Percentiles rank a stretch among this genome's conserved stretches.
phyloP scores from a whole-genome alignment of 2,888 invertebrate genomes.

The Temnothorax unifasciatus region DNA sequence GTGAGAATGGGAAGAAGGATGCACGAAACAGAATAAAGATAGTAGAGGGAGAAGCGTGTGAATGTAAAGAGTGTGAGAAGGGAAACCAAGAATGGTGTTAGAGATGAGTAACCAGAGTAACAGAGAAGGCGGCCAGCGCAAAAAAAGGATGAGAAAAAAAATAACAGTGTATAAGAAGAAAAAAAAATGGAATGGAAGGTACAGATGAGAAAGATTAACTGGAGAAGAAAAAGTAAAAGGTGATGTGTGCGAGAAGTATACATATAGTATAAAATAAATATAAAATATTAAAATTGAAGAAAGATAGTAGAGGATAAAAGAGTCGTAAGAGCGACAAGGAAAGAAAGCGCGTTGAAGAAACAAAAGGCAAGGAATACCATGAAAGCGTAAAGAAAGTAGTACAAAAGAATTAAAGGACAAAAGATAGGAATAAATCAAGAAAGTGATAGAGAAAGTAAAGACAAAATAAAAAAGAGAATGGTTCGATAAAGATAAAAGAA shows the following conservation, averaged over 20 bases:
- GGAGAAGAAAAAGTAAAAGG: constrained; percentile 37
- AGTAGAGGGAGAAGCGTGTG: constrained; percentile 39
- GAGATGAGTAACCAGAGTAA: neutral
- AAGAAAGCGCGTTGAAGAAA: constrained; percentile 6
- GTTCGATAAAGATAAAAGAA: neutral
- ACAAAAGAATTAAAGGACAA: neutral
- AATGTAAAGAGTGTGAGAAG: constrained; percentile 40
- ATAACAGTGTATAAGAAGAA: neutral
- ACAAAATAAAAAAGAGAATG: neutral
- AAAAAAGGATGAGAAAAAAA: constrained; percentile 35
- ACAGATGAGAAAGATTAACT: neutral
- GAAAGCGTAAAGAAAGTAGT: neutral
- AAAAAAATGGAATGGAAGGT: constrained; percentile 15
- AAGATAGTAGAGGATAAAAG: neutral
- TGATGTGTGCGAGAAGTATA: constrained; percentile 35
- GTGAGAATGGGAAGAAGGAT: constrained; percentile 53
- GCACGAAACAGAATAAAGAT: constrained; percentile 23
- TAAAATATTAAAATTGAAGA: neutral
- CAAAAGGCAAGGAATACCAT: neutral
- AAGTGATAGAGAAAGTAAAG: neutral
- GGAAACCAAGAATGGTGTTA: constrained; percentile 21
- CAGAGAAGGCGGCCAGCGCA: constrained; percentile 3
- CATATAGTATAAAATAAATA: neutral
- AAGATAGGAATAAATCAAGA: neutral
- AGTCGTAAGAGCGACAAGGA: neutral